Evolutionary conservation across 2,113 vertebrate genomes (phyloP).

Genomic region (Rhinoptilus africanus): DNA sequence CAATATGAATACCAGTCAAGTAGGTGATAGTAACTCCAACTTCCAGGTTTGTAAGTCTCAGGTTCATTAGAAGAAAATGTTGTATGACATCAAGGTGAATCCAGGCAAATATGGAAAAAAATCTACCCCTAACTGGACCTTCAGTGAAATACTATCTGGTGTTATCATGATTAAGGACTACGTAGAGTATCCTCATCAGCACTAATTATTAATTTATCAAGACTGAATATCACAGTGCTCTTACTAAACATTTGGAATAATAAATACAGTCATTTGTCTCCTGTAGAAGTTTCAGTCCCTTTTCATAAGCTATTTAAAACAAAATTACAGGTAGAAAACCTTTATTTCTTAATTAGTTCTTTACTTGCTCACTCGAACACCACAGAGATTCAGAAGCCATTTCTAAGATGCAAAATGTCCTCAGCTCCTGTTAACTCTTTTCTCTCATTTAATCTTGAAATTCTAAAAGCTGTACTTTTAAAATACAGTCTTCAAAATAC

Average conservation of each 20-base stretch:
- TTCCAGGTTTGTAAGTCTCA: not conserved
- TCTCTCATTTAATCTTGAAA: not conserved
- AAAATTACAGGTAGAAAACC: not conserved
- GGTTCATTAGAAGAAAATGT: not conserved
- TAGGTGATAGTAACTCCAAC: not conserved
- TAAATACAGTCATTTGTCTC: not conserved
- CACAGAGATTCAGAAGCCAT: not conserved
- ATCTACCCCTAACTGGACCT: not conserved
- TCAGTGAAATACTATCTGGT: not conserved
- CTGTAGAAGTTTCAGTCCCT: not conserved
- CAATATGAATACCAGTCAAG: not conserved
- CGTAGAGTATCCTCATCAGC: not conserved
- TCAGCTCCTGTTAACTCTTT: not conserved
- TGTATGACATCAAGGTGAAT: not conserved
- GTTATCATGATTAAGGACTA: not conserved
- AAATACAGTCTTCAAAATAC: not conserved
- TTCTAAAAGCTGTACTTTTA: not conserved
- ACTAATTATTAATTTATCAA: not conserved
- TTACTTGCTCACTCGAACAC: not conserved
- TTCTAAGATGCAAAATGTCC: not conserved
- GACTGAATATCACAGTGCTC: not conserved
- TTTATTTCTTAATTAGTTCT: not conserved
- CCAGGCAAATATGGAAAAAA: not conserved
- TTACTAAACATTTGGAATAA: not conserved
- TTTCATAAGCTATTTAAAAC: not conserved